Percentiles rank a stretch among this genome's conserved stretches.
phyloP scores from a whole-genome alignment of 2,797 vertebrate genomes.

The Borostomias antarcticus region DNA sequence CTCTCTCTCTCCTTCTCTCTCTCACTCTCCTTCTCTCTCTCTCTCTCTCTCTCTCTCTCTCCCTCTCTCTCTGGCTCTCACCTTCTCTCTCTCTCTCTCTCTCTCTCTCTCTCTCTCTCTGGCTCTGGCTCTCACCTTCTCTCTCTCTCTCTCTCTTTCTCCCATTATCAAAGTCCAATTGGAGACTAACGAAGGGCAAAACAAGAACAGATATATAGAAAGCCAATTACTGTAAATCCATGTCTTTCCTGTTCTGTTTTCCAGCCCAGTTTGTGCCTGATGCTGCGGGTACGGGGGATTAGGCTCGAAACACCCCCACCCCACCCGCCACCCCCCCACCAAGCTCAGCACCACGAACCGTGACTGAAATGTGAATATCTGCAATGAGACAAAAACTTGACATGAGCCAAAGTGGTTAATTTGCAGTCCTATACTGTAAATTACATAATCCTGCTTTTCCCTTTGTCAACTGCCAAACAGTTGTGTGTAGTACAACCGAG shows the following conservation, averaged over 20 bases:
- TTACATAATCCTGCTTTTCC: not conserved
- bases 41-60: too few relatives aligned
- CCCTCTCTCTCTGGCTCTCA: too few relatives aligned
- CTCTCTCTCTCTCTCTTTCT: too few relatives aligned
- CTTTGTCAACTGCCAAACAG: not conserved
- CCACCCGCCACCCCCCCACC: not conserved
- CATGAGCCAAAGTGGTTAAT: not conserved
- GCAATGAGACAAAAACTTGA: not conserved
- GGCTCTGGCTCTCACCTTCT: too few relatives aligned
- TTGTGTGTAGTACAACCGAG: not conserved
- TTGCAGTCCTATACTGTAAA: too few relatives aligned
- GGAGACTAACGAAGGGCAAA: not conserved
- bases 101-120: too few relatives aligned
- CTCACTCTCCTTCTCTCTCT: too few relatives aligned
- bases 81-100: too few relatives aligned
- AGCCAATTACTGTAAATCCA: not conserved
- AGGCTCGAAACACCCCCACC: not conserved
- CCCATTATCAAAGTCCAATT: too few relatives aligned
- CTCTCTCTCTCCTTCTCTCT: too few relatives aligned
- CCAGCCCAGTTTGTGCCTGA: not conserved
- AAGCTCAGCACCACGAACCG: not conserved
- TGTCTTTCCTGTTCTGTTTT: not conserved
- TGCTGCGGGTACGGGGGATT: not conserved
- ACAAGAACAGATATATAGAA: not conserved
- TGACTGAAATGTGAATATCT: not conserved